A percentile compares a stretch with the other conserved stretches of the same genome.
Conservation (phyloP, 2,888 invertebrate genomes). For the Melieria picta region DNA sequence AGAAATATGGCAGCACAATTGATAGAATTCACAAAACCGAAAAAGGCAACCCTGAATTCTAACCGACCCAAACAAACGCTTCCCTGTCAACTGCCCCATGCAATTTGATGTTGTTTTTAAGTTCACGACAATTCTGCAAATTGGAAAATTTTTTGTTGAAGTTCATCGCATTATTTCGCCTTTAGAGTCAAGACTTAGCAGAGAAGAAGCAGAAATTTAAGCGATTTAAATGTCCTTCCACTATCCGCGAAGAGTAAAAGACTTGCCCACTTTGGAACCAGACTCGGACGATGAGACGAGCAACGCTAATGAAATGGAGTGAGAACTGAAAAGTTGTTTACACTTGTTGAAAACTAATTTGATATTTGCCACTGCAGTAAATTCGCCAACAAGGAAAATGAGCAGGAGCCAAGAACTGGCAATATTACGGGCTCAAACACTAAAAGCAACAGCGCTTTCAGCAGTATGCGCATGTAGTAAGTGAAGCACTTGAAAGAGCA, state of each 20-base stretch:
- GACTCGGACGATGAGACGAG: conserved; percentile 60
- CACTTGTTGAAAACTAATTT: no score
- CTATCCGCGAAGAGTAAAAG: conserved; percentile 60
- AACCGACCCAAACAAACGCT: no score
- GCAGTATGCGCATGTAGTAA: conserved; percentile 47
- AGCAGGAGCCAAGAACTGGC: not conserved
- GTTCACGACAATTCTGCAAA: not conserved
- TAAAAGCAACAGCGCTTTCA: conserved; percentile 33
- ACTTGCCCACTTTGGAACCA: conserved; percentile 57
- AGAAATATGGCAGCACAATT: no score
- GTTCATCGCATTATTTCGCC: not conserved
- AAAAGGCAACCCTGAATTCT: no score
- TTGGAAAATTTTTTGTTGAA: not conserved
- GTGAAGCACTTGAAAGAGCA: conserved; percentile 20
- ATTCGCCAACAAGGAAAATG: conserved; percentile 48
- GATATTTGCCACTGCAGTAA: no score
- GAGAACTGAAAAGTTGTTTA: no score
- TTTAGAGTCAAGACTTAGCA: no score
- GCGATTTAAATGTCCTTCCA: conserved; percentile 41
- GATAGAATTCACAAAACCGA: no score
- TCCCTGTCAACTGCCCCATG: not conserved
- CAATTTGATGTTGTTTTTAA: conserved; percentile 25
- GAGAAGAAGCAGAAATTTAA: not conserved
- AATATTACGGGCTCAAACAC: conserved; percentile 22
- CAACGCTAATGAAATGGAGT: no score